Evolutionary conservation across 2,113 vertebrate species (phyloP).

Genomic region (Oryzias woworae): DNA sequence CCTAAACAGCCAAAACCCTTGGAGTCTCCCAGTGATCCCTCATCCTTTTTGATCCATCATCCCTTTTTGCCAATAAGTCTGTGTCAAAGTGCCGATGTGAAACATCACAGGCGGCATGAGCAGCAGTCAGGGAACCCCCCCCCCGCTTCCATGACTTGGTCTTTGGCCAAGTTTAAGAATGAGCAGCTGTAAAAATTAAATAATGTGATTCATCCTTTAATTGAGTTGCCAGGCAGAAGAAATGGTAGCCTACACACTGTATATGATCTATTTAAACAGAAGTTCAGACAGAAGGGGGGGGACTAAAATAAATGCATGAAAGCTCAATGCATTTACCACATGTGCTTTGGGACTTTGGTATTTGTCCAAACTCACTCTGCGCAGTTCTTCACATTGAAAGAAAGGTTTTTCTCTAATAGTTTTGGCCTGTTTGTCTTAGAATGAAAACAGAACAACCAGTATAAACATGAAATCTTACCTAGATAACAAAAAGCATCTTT

Average conservation of each 20-base stretch:
- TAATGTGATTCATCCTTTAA: slow-evolving; percentile 51
- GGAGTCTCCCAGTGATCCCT: slow-evolving; percentile 5
- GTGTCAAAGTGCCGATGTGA: slow-evolving; percentile 33
- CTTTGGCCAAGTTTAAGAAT: slow-evolving; percentile 53
- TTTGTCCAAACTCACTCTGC: slow-evolving; percentile 53
- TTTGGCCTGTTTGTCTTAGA: slow-evolving; percentile 55
- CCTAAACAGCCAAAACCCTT: slow-evolving; percentile 21
- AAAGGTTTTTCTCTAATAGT: slow-evolving; percentile 40
- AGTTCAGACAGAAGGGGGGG: slow-evolving; percentile 49
- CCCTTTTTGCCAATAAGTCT: slow-evolving; percentile 10
- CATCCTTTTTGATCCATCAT: slow-evolving; percentile 13
- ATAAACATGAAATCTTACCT: slow-evolving; percentile 57
- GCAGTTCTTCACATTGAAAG: slow-evolving; percentile 40
- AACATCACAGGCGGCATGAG: slow-evolving; percentile 35
- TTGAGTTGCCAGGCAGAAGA: slow-evolving; percentile 59
- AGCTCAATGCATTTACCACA: slow-evolving; percentile 65
- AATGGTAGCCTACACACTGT: slow-evolving; percentile 52
- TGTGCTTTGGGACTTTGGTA: slow-evolving; percentile 63
- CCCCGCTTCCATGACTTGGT: slow-evolving; percentile 39
- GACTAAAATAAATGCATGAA: slow-evolving; percentile 49
- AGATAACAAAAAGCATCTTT: background rate
- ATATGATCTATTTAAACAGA: slow-evolving; percentile 74
- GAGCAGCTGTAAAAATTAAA: slow-evolving; percentile 55
- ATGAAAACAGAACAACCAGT: slow-evolving; percentile 59
- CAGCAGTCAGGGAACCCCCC: slow-evolving; percentile 6